Conservation (phyloP, 1,140 invertebrate genomes). For the Aricia agestis region DNA sequence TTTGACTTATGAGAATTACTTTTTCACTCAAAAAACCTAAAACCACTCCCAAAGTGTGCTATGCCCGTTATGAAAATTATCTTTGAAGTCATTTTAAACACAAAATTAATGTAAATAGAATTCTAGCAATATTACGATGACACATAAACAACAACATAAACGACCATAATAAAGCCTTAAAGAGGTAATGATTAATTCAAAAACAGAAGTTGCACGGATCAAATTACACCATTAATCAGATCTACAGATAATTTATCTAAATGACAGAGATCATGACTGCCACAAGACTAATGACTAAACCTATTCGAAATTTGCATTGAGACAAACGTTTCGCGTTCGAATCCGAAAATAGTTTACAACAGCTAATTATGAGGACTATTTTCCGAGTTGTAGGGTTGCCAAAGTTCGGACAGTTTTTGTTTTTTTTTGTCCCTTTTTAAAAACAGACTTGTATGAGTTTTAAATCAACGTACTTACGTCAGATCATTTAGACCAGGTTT, state of each 20-base stretch:
- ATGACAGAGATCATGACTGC: conserved; percentile 4
- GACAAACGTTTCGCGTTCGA: not conserved
- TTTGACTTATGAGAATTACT: no score
- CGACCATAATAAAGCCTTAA: not conserved
- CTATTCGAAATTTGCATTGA: conserved; percentile 9
- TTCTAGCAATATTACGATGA: no score
- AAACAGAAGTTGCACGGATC: conserved; percentile 7
- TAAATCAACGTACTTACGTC: not conserved
- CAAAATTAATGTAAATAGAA: no score
- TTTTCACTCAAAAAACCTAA: no score
- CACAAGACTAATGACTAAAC: not conserved
- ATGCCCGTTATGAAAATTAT: no score
- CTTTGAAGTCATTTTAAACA: no score
- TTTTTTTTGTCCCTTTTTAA: not conserved
- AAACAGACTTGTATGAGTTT: not conserved
- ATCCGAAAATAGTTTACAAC: conserved; percentile 13
- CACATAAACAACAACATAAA: not conserved
- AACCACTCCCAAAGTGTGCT: no score
- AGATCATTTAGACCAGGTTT: not conserved
- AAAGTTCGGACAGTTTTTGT: not conserved
- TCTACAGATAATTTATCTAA: conserved; percentile 5
- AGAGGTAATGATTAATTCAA: conserved; percentile 1
- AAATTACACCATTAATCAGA: conserved; percentile 10
- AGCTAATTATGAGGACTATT: not conserved
- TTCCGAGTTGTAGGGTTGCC: not conserved